These are phyloP conservation scores for Bimastos eiseni DNA, from an alignment of 2,888 invertebrate genomes.

Conservation along the genomic window DNA sequence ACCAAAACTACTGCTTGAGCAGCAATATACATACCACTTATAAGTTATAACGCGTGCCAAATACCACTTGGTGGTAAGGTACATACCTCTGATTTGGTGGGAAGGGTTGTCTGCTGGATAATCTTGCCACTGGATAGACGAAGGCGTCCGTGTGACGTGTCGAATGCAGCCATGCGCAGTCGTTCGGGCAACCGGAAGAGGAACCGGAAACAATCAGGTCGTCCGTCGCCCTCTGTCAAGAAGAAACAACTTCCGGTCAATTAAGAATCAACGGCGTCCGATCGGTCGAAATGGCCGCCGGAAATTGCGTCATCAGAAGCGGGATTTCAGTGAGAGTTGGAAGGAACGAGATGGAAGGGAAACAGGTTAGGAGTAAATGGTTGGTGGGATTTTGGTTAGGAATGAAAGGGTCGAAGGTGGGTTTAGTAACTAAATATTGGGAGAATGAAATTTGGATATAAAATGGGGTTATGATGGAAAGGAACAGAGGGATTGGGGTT, in stretches of 20 bases:
- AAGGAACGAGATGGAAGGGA: no score
- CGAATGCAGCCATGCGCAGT: constrained; percentile 20
- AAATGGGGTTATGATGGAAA: background rate
- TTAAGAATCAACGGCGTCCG: constrained; percentile 9
- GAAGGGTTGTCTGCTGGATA: background rate
- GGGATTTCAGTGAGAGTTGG: background rate
- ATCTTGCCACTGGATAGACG: background rate
- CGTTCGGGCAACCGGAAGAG: background rate
- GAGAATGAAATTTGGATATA: no score
- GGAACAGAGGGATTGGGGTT: background rate
- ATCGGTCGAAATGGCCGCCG: background rate
- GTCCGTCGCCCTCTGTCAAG: constrained; percentile 2
- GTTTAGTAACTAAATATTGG: no score
- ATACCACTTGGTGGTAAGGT: background rate
- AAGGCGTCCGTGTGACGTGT: constrained; percentile 3
- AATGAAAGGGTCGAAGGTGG: no score
- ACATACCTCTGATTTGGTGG: constrained; percentile 17
- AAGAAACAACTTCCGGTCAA: constrained; percentile 6
- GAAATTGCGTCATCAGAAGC: background rate
- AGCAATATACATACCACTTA: background rate
- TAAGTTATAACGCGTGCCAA: no score
- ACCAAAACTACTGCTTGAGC: no score
- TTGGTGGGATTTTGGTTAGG: no score
- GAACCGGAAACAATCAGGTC: constrained; percentile 15
- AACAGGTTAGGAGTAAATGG: no score